phyloP scores from a whole-genome alignment of 2,113 vertebrate genomes.

The Fregata magnificens region DNA sequence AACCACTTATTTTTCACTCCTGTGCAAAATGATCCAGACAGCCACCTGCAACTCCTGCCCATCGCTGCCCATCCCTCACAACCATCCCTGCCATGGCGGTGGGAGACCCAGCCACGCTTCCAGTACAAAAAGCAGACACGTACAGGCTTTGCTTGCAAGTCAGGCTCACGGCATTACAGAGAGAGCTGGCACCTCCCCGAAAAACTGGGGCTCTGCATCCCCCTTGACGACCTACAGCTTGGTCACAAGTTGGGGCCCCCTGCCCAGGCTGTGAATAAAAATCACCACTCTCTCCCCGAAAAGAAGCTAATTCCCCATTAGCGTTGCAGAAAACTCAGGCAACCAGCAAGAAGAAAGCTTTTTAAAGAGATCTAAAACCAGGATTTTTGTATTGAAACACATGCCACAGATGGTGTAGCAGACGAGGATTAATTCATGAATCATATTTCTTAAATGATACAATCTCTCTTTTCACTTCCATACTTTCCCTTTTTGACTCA shows the following conservation, averaged over 20 bases:
- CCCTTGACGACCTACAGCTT: background rate
- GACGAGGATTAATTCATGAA: constrained; percentile 70
- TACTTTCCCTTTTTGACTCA: constrained; percentile 58
- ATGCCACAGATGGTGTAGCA: constrained; percentile 64
- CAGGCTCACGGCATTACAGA: background rate
- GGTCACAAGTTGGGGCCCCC: background rate
- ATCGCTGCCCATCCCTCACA: background rate
- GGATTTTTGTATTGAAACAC: constrained; percentile 58
- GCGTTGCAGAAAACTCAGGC: background rate
- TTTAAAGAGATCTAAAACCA: constrained; percentile 41
- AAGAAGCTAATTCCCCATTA: background rate
- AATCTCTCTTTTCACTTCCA: constrained; percentile 61
- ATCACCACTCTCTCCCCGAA: background rate
- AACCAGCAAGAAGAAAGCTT: constrained; percentile 25
- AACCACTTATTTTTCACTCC: background rate
- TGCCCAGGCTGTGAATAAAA: background rate
- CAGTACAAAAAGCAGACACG: accelerated
- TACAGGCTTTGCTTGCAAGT: background rate
- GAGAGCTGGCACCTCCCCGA: background rate
- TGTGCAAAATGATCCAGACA: background rate
- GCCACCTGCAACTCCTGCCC: background rate
- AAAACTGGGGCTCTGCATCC: background rate
- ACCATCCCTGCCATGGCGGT: accelerated
- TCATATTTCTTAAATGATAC: constrained; percentile 61
- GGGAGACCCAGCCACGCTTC: background rate